phyloP scores from a whole-genome alignment of 2,888 invertebrate genomes.

The Cephalotes varians region DNA sequence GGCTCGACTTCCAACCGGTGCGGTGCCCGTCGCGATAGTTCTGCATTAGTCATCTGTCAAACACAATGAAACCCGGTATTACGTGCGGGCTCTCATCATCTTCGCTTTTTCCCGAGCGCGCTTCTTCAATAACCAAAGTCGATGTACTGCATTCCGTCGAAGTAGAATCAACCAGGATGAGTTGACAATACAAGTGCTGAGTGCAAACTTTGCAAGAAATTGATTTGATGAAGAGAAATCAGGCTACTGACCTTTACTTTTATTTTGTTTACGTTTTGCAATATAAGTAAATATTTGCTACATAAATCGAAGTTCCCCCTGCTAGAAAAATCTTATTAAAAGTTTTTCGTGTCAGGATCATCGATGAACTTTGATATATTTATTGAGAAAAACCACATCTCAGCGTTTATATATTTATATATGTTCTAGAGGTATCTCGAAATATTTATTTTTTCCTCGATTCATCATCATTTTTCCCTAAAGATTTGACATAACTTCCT shows the following conservation, averaged over 20 bases:
- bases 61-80: constrained; percentile 73
- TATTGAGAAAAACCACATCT: not conserved
- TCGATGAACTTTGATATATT: not conserved
- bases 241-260: not conserved
- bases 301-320: not conserved
- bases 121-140: not conserved
- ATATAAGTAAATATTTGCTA: constrained; percentile 6
- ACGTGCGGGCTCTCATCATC: constrained; percentile 54
- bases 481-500: not conserved
- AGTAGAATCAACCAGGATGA: not conserved
- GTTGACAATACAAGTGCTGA: not conserved
- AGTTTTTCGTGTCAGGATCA: not conserved
- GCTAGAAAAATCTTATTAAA: not conserved
- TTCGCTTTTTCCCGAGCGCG: not conserved
- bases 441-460: not conserved
- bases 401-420: not conserved
- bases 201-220: not conserved
- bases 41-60: constrained; percentile 75
- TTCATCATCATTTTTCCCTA: not conserved
- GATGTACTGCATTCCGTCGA: not conserved
- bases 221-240: not conserved
- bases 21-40: constrained; percentile 54
- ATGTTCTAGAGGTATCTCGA: not conserved
- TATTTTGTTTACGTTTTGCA: not conserved
- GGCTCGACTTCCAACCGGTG: constrained; percentile 63